These are phyloP conservation scores for Heliconius hortense DNA, from an alignment of 2,888 invertebrate genomes.

Conservation along the genomic window DNA sequence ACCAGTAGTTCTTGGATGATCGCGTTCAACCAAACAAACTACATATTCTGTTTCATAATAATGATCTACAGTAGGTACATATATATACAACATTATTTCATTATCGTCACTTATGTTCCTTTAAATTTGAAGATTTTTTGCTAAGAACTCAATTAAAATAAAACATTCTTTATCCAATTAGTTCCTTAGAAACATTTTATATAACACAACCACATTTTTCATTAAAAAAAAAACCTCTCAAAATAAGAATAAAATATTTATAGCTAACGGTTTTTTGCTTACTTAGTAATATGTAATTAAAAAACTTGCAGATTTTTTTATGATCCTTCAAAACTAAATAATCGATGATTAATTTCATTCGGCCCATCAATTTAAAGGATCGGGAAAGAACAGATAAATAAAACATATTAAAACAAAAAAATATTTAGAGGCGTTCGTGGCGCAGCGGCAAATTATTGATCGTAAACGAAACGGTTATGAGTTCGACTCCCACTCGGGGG, in stretches of 20 bases:
- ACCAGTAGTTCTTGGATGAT: too few relatives aligned
- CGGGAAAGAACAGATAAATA: not conserved
- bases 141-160: not conserved
- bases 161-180: slow-evolving; percentile 1
- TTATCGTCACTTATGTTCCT: not conserved
- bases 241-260: not conserved
- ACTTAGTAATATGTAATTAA: not conserved
- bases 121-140: not conserved
- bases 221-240: not conserved
- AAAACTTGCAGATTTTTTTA: not conserved
- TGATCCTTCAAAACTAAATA: not conserved
- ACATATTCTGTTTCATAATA: too few relatives aligned
- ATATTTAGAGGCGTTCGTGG: not conserved
- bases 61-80: too few relatives aligned
- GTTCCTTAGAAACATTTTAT: not conserved
- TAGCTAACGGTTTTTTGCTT: not conserved
- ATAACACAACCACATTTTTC: not conserved
- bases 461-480: not conserved
- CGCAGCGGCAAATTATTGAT: not conserved
- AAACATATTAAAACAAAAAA: not conserved
- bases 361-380: not conserved
- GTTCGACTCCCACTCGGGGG: not conserved
- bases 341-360: not conserved
- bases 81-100: too few relatives aligned
- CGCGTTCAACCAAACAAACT: too few relatives aligned